phyloP scores from a whole-genome alignment of 2,888 invertebrate genomes.

The Drosophila anomalipes region DNA sequence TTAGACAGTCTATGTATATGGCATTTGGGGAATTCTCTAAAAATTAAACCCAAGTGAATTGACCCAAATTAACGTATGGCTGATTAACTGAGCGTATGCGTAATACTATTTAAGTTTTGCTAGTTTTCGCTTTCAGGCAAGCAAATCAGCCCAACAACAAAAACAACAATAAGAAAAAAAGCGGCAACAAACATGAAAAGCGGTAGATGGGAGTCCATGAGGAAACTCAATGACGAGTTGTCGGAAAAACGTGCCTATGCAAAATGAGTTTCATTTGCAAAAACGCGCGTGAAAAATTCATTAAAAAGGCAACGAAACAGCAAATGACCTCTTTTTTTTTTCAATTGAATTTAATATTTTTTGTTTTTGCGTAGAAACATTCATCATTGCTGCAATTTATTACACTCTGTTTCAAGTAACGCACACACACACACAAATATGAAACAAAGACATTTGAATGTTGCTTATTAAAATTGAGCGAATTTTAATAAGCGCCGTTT shows the following conservation, averaged over 20 bases:
- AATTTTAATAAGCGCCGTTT: slow-evolving; percentile 78
- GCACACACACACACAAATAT: slow-evolving; percentile 18
- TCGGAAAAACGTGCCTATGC: slow-evolving; percentile 72
- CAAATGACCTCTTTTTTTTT: slow-evolving; percentile 42
- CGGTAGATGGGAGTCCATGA: slow-evolving; percentile 25
- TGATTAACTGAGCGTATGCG: slow-evolving; percentile 73
- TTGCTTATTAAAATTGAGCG: slow-evolving; percentile 78
- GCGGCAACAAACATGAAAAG: slow-evolving; percentile 7
- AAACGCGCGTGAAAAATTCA: slow-evolving; percentile 79
- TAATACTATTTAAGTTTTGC: slow-evolving; percentile 78
- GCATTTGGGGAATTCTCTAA: slow-evolving; percentile 36
- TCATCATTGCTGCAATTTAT: slow-evolving; percentile 64
- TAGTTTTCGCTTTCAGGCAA: slow-evolving; percentile 79
- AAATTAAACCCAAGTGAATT: slow-evolving; percentile 42
- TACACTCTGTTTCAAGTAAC: slow-evolving; percentile 59
- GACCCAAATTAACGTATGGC: slow-evolving; percentile 66
- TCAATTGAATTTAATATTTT: slow-evolving; percentile 33
- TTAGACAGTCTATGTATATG: slow-evolving; percentile 10
- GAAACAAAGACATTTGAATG: slow-evolving; percentile 40
- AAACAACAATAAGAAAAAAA: slow-evolving; percentile 18
- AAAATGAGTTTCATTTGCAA: slow-evolving; percentile 78
- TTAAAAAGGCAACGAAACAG: slow-evolving; percentile 66
- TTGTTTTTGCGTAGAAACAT: slow-evolving; percentile 33
- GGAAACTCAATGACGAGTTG: slow-evolving; percentile 31
- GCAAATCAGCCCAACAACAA: slow-evolving; percentile 65